Conservation (phyloP, 2,888 invertebrate genomes). For the Athalia rosae region DNA sequence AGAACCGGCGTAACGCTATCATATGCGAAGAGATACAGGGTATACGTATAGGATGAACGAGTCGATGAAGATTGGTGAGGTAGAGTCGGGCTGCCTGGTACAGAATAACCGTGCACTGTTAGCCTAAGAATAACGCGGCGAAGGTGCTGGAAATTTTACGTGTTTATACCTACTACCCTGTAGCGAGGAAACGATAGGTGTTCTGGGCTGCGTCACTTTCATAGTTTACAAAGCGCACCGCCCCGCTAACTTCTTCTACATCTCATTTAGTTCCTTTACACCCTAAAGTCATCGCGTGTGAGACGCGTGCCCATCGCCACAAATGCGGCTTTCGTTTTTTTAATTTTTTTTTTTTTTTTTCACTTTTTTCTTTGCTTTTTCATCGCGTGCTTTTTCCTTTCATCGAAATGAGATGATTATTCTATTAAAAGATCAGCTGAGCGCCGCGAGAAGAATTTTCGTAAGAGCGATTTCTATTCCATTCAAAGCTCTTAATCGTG, state of each 20-base stretch:
- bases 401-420: too few relatives aligned
- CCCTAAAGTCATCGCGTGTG: slow-evolving; percentile 8
- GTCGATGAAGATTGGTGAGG: slow-evolving; percentile 43
- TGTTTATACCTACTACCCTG: slow-evolving; percentile 58
- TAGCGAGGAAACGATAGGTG: slow-evolving; percentile 55
- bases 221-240: slow-evolving; percentile 59
- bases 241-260: slow-evolving; percentile 17
- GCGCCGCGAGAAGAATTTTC: too few relatives aligned
- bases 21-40: slow-evolving; percentile 11
- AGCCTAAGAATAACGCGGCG: slow-evolving; percentile 58
- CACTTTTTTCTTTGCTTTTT: background rate
- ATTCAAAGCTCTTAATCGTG: too few relatives aligned
- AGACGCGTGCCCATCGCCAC: slow-evolving; percentile 34
- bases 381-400: too few relatives aligned
- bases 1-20: slow-evolving; percentile 23
- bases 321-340: background rate
- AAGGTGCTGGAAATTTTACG: slow-evolving; percentile 53
- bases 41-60: slow-evolving; percentile 31
- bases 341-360: background rate
- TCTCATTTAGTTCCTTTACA: slow-evolving; percentile 26
- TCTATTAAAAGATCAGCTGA: too few relatives aligned
- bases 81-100: slow-evolving; percentile 22
- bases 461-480: too few relatives aligned
- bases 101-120: slow-evolving; percentile 8
- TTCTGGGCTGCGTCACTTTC: slow-evolving; percentile 63